These are phyloP conservation scores for Leptodirus hochenwartii DNA, from an alignment of 2,888 invertebrate species.

Conservation along the genomic window DNA sequence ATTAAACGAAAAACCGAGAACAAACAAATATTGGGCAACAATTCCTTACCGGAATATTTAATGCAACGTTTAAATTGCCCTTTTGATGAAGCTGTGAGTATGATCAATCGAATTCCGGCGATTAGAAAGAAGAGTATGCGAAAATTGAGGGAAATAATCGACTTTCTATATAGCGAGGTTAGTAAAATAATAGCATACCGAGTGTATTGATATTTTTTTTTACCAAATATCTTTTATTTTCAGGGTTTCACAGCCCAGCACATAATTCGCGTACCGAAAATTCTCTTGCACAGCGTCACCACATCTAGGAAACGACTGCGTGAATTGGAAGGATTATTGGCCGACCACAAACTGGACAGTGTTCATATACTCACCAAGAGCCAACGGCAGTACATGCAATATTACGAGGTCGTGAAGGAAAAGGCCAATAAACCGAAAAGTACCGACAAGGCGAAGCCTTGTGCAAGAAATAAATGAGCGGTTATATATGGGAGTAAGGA, in stretches of 20 bases:
- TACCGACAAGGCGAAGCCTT: too few species aligned
- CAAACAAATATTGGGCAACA: slow-evolving; percentile 23
- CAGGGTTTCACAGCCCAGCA: slow-evolving; percentile 25
- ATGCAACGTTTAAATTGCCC: slow-evolving; percentile 24
- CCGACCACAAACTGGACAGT: slow-evolving; percentile 19
- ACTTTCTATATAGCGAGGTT: slow-evolving; percentile 25
- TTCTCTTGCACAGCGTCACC: slow-evolving; percentile 26
- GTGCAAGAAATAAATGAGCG: too few species aligned
- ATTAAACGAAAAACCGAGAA: slow-evolving; percentile 23
- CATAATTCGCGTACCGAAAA: slow-evolving; percentile 25
- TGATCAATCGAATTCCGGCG: slow-evolving; percentile 24
- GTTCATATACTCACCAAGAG: slow-evolving; percentile 24
- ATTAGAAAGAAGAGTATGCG: slow-evolving; percentile 24
- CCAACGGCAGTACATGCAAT: slow-evolving; percentile 21
- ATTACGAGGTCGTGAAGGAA: slow-evolving; percentile 18
- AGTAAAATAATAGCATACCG: too few species aligned
- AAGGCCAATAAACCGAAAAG: slow-evolving; percentile 15
- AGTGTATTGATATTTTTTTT: too few species aligned
- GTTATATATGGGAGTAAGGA: too few species aligned
- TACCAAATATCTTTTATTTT: too few species aligned
- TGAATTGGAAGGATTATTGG: slow-evolving; percentile 20
- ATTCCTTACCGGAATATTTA: slow-evolving; percentile 25
- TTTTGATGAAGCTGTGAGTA: slow-evolving; percentile 18
- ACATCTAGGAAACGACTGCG: slow-evolving; percentile 24
- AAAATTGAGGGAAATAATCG: slow-evolving; percentile 27